A percentile compares a stretch with the other conserved stretches of the same genome.
These are phyloP conservation scores for Manduca sexta DNA, from an alignment of 1,140 invertebrate genomes.

Conservation along the genomic window DNA sequence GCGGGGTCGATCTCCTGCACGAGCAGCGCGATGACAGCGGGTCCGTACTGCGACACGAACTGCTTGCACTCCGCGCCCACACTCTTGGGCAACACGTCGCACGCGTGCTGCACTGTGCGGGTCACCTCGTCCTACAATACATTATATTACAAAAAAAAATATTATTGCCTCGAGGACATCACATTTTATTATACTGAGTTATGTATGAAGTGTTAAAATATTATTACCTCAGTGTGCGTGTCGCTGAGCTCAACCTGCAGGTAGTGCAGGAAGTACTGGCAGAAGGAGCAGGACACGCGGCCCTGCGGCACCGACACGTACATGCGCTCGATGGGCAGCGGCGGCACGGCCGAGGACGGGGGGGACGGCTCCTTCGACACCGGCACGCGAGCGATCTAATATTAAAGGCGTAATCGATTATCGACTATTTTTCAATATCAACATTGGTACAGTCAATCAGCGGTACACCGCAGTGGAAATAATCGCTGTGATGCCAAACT, in stretches of 20 bases:
- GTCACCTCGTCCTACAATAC: slow-evolving; percentile 79
- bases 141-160: no score
- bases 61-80: slow-evolving; percentile 80
- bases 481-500: no score
- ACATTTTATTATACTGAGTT: no score
- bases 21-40: slow-evolving; percentile 83
- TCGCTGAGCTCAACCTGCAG: slow-evolving; percentile 82
- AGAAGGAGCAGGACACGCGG: slow-evolving; percentile 81
- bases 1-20: slow-evolving; percentile 88
- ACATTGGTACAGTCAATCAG: no score
- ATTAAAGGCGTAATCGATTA: background rate
- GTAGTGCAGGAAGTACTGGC: slow-evolving; percentile 88
- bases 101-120: slow-evolving; percentile 78
- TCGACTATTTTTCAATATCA: no score
- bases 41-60: slow-evolving; percentile 85
- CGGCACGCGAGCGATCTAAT: slow-evolving; percentile 22
- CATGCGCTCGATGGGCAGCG: slow-evolving; percentile 80
- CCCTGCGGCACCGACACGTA: slow-evolving; percentile 65
- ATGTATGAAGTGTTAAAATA: no score
- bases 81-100: slow-evolving; percentile 77
- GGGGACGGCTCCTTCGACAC: slow-evolving; percentile 33
- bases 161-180: no score
- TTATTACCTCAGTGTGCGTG: slow-evolving; percentile 79
- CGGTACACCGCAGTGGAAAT: no score
- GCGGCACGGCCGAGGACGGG: slow-evolving; percentile 69